phyloP scores from a whole-genome alignment of 2,888 invertebrate genomes.

The Anarsia innoxiella region DNA sequence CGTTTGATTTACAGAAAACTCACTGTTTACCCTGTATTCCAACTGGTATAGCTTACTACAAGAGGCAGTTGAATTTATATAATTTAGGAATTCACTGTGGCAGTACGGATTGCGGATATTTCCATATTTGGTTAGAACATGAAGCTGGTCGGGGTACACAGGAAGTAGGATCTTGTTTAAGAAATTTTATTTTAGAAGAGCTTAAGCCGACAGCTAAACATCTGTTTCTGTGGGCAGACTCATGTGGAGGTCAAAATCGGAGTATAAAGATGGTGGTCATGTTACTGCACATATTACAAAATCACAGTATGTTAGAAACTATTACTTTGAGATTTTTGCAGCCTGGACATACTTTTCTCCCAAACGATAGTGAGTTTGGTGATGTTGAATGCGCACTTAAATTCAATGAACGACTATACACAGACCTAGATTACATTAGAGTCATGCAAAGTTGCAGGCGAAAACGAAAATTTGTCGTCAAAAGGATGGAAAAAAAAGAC shows the following conservation, averaged over 20 bases:
- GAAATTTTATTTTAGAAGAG: constrained; percentile 7
- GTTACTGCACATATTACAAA: constrained; percentile 9
- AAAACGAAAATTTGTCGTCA: background rate
- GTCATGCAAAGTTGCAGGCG: constrained; percentile 2
- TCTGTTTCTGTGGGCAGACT: constrained; percentile 23
- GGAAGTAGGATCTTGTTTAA: constrained; percentile 6
- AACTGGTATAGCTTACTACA: constrained; percentile 2
- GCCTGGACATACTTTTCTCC: constrained; percentile 16
- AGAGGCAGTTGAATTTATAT: background rate
- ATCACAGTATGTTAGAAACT: constrained; percentile 11
- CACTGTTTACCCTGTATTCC: background rate
- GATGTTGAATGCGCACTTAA: constrained; percentile 16
- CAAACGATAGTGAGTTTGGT: constrained; percentile 16
- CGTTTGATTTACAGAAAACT: constrained; percentile 1
- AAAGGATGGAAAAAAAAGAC: background rate
- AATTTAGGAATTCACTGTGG: background rate
- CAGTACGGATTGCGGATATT: background rate
- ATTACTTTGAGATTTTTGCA: constrained; percentile 15
- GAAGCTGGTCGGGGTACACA: constrained; percentile 1
- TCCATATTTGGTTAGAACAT: constrained; percentile 1
- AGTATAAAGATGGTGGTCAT: constrained; percentile 15
- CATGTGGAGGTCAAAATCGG: constrained; percentile 23
- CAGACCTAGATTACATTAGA: constrained; percentile 13
- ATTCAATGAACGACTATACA: constrained; percentile 12
- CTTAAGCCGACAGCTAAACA: constrained; percentile 14